These are phyloP conservation scores for Cyprinus carpio DNA, from an alignment of 2,113 vertebrate species.

Conservation along the genomic window DNA sequence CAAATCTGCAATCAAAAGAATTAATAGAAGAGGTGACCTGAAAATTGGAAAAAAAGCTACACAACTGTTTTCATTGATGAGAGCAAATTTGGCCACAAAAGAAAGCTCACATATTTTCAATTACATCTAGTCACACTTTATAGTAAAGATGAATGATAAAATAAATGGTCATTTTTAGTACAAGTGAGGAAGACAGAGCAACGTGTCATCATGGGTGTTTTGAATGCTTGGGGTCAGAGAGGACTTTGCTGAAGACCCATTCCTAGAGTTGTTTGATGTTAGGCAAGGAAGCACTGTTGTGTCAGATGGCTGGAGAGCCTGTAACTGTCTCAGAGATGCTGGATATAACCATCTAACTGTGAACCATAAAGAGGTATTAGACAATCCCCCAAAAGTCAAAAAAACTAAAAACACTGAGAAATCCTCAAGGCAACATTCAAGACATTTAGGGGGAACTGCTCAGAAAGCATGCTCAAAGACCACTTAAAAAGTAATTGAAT, in stretches of 20 bases:
- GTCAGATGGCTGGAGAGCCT: conserved; percentile 31
- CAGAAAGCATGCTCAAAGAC: no score
- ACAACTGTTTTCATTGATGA: neutral
- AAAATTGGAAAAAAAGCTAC: no score
- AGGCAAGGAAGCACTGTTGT: neutral
- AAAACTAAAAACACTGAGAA: no score
- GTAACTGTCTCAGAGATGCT: conserved; percentile 15
- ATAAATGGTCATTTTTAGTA: neutral
- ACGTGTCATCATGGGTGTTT: neutral
- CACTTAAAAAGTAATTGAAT: no score
- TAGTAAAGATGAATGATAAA: neutral
- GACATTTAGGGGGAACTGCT: no score
- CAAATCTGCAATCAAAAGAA: no score
- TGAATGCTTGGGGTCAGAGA: neutral
- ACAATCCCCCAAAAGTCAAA: no score
- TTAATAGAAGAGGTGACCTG: no score
- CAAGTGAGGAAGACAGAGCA: neutral
- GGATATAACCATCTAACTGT: conserved; percentile 36
- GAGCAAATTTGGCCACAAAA: neutral
- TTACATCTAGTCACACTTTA: neutral
- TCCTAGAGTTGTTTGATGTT: neutral
- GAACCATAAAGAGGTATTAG: no score
- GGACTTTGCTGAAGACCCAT: neutral
- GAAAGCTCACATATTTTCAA: neutral
- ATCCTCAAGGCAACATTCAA: no score